Evolutionary conservation across 2,113 vertebrate species (phyloP).

Genomic region (Aldabrachelys gigantea): DNA sequence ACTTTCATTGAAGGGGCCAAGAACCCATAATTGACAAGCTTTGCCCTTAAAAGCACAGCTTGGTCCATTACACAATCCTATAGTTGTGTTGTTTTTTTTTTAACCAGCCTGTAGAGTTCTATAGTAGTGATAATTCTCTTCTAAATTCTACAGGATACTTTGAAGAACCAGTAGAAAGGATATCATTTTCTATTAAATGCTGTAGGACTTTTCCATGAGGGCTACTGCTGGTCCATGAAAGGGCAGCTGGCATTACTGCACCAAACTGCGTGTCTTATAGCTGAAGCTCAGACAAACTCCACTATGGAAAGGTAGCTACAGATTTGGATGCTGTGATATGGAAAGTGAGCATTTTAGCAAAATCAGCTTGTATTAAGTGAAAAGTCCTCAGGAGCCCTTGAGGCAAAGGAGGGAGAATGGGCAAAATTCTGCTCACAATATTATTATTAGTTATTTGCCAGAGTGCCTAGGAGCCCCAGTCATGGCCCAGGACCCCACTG

Average conservation of each 20-base stretch:
- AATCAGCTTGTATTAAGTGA: constrained; percentile 55
- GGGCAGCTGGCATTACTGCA: background rate
- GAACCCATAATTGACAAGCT: background rate
- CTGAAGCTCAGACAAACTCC: constrained; percentile 40
- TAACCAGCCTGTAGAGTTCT: background rate
- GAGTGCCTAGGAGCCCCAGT: background rate
- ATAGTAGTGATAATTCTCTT: background rate
- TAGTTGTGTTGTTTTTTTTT: background rate
- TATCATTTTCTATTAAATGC: constrained; percentile 60
- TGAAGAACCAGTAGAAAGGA: constrained; percentile 16
- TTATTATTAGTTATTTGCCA: background rate
- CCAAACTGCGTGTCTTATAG: constrained; percentile 31
- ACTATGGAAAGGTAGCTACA: constrained; percentile 65
- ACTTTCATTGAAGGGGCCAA: background rate
- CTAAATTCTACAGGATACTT: constrained; percentile 1
- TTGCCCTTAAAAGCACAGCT: background rate
- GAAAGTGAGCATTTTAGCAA: constrained; percentile 39
- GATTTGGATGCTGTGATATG: constrained; percentile 59
- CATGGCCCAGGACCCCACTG: background rate
- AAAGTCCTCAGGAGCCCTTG: constrained; percentile 33
- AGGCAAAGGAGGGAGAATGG: background rate
- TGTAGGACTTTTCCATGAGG: constrained; percentile 1
- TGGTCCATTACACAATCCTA: background rate
- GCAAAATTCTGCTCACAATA: constrained; percentile 32
- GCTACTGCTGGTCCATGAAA: background rate